Conservation (phyloP, 1,140 invertebrate species). For the Drosophila truncata region DNA sequence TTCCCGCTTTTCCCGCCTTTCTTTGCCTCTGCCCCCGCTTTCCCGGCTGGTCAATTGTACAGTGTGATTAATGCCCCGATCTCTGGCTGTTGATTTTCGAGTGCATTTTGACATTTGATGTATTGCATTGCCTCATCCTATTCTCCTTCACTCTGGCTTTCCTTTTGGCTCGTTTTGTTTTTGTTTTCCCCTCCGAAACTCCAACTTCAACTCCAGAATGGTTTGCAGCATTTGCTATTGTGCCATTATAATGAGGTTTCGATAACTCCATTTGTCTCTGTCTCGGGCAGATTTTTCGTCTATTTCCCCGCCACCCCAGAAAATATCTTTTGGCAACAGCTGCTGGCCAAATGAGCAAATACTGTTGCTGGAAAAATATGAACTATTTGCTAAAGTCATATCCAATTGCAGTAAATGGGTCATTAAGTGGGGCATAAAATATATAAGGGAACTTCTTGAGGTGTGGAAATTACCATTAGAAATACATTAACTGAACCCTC, state of each 20-base stretch:
- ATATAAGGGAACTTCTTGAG: background rate
- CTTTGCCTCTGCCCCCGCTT: background rate
- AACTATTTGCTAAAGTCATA: constrained; percentile 8
- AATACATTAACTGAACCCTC: background rate
- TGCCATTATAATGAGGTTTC: constrained; percentile 80
- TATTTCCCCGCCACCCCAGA: background rate
- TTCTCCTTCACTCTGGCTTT: constrained; percentile 9
- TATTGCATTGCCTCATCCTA: constrained; percentile 64
- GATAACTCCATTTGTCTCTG: constrained; percentile 82
- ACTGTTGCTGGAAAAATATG: background rate
- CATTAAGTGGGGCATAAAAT: background rate
- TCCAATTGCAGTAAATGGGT: constrained; percentile 11
- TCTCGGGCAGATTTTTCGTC: constrained; percentile 62
- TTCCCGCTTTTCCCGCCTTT: constrained; percentile 28
- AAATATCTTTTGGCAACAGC: constrained; percentile 39
- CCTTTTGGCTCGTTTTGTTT: background rate
- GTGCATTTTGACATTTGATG: constrained; percentile 82
- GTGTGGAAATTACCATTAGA: constrained; percentile 1
- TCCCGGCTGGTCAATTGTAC: constrained; percentile 57
- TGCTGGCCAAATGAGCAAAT: constrained; percentile 22
- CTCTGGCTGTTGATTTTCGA: constrained; percentile 76
- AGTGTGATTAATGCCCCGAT: constrained; percentile 74
- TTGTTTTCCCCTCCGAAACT: constrained; percentile 1
- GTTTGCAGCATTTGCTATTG: constrained; percentile 56
- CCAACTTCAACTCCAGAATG: background rate